Evolutionary conservation across 2,888 invertebrate species (phyloP).

Genomic region (Hirtodrosophila confusa): DNA sequence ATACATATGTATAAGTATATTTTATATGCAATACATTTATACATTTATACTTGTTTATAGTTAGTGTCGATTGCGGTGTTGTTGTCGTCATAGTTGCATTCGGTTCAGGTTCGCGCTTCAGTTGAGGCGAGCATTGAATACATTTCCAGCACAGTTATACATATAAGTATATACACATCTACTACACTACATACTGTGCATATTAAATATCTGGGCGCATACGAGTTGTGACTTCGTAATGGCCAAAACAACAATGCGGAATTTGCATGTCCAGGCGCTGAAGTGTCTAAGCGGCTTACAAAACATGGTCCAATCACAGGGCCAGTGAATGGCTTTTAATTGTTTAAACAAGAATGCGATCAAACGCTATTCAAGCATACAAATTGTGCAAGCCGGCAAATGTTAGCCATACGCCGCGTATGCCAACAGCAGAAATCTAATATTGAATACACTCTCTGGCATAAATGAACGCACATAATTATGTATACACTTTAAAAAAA

Average conservation of each 20-base stretch:
- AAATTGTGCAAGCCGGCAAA: conserved; percentile 19
- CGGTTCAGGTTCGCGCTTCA: conserved; percentile 43
- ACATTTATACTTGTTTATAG: conserved; percentile 6
- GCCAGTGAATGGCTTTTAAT: conserved; percentile 49
- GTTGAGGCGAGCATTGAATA: conserved; percentile 42
- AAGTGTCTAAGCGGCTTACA: conserved; percentile 34
- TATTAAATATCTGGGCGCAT: conserved; percentile 62
- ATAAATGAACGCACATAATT: background rate
- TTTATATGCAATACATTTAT: no score
- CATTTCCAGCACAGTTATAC: conserved; percentile 22
- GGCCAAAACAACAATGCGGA: conserved; percentile 11
- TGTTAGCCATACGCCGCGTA: conserved; percentile 39
- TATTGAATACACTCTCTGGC: background rate
- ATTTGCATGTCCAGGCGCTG: conserved; percentile 49
- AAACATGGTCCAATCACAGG: conserved; percentile 28
- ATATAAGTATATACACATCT: conserved; percentile 7
- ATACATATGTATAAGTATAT: no score
- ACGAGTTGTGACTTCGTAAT: conserved; percentile 7
- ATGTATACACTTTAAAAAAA: no score
- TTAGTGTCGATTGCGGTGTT: conserved; percentile 41
- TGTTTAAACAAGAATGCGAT: conserved; percentile 44
- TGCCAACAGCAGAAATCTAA: conserved; percentile 15
- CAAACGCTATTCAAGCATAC: conserved; percentile 22
- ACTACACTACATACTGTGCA: conserved; percentile 46
- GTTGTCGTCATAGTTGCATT: conserved; percentile 23